Evolutionary conservation across 1,140 invertebrate species (phyloP), one percentile per base, ranked within the genome.

Genomic region (Drosophila erecta): DNA sequence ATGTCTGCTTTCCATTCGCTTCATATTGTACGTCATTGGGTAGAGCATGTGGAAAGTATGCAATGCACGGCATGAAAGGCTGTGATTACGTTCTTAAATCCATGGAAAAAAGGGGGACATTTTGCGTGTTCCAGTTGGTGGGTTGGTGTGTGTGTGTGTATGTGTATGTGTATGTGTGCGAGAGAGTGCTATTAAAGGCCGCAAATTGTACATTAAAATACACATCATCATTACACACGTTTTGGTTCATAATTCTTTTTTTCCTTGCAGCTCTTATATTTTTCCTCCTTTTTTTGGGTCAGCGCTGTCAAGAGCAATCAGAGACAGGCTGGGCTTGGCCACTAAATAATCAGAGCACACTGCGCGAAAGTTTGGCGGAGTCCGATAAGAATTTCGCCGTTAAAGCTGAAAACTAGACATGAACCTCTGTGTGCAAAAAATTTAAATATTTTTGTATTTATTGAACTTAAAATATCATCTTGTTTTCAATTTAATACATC

Each of bases 171-270:
- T 17, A 1, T 17, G 17, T 17, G 17, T 17, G 17, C 1, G 17
- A n/a, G n/a, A 27, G 70, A 24, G 50, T 56, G 64, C 33, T 75
- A 44, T 74, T 74, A 62, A 64, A 74, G 70, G 41, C 57, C 71
- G 38, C 70, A 74, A 75, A 65, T 65, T 76, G 72, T 46, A 64
- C 53, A 78, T 83, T 66, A 74, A 77, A 70, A 79, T 72, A 81
- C 62, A 81, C 76, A 77, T 85, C 62, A 81, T 85, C 81, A 80
- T 85, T 67, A 80, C 65, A 76, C 65, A 62, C 71, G 43, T 47
- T 75, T 74, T 56, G 49, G 47, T 51, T 58, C 38, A 75, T 58
- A 69, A 53, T 66, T 53, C 41, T 24, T 38, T 55, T 67, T 54
- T 66, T 53, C 5, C 15, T 20, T 44, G 41, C 22, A 24, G 30